These are phyloP conservation scores for Nyctibius grandis DNA, from an alignment of 2,797 vertebrate genomes.

Conservation along the genomic window DNA sequence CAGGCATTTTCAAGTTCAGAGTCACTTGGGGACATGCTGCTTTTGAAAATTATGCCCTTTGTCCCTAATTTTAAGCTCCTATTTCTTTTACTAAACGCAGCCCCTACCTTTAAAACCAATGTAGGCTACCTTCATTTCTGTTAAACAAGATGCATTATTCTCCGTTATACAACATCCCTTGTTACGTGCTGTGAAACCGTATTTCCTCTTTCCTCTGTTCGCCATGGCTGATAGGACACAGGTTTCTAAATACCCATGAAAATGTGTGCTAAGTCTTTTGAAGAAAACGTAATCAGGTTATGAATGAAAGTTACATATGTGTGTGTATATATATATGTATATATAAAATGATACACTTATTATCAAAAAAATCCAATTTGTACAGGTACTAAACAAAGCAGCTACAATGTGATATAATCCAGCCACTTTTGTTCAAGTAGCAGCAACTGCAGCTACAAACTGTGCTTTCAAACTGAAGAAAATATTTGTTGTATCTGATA, in stretches of 20 bases:
- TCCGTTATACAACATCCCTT: neutral
- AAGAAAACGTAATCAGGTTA: neutral
- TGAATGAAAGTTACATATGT: neutral
- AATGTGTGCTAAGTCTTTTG: neutral
- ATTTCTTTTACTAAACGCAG: neutral
- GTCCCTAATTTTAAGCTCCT: neutral
- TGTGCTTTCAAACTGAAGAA: neutral
- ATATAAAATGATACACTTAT: neutral
- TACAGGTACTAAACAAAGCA: neutral
- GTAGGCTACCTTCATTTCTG: neutral
- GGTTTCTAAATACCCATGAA: neutral
- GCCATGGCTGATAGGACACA: neutral
- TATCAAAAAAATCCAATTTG: neutral
- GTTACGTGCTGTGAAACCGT: neutral
- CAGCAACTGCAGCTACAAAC: neutral
- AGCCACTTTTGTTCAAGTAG: neutral
- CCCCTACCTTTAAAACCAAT: neutral
- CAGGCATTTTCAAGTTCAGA: neutral
- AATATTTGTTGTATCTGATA: neutral
- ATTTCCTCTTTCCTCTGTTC: neutral
- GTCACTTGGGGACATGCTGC: neutral
- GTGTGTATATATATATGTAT: too few relatives aligned
- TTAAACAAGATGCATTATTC: neutral
- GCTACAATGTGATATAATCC: neutral
- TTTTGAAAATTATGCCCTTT: neutral